A percentile compares a stretch with the other conserved stretches of the same genome.
phyloP scores from a whole-genome alignment of 1,140 invertebrate species.

The Eubasilissa regina region DNA sequence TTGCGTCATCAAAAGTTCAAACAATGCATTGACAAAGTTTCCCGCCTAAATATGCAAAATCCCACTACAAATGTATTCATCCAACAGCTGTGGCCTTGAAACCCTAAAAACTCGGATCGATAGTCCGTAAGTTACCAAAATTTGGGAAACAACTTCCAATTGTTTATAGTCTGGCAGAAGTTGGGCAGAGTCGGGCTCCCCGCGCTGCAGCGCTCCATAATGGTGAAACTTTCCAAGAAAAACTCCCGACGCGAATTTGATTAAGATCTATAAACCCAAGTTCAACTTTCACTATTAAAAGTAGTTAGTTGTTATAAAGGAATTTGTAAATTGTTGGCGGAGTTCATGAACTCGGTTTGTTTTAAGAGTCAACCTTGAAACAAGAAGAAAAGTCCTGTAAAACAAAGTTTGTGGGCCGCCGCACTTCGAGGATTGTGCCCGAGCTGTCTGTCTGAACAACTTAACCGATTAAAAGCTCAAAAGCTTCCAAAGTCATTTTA shows the following conservation, averaged over 20 bases:
- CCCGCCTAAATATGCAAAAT: conserved; percentile 41
- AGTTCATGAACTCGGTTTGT: conserved; percentile 74
- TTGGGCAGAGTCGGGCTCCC: conserved; percentile 33
- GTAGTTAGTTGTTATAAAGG: conserved; percentile 74
- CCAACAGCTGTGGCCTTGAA: conserved; percentile 41
- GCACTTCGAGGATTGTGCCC: conserved; percentile 74
- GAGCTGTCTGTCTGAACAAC: conserved; percentile 74
- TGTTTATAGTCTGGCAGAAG: conserved; percentile 47
- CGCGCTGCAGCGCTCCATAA: conserved; percentile 46
- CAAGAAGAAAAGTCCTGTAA: conserved; percentile 75
- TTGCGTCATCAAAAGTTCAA: conserved; percentile 36
- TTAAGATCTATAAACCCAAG: conserved; percentile 60
- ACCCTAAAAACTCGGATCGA: conserved; percentile 41
- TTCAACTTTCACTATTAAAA: conserved; percentile 61
- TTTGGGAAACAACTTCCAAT: conserved; percentile 47
- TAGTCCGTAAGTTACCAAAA: conserved; percentile 44
- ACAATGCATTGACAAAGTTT: conserved; percentile 38
- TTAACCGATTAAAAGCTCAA: conserved; percentile 75
- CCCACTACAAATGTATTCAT: conserved; percentile 31
- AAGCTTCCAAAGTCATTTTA: conserved; percentile 75
- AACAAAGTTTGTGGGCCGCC: conserved; percentile 75
- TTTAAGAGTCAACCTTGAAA: conserved; percentile 75
- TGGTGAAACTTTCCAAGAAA: conserved; percentile 59
- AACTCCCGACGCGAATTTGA: conserved; percentile 60
- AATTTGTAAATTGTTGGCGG: conserved; percentile 75